phyloP scores from a whole-genome alignment of 2,797 vertebrate genomes.

The Pristis pectinata region DNA sequence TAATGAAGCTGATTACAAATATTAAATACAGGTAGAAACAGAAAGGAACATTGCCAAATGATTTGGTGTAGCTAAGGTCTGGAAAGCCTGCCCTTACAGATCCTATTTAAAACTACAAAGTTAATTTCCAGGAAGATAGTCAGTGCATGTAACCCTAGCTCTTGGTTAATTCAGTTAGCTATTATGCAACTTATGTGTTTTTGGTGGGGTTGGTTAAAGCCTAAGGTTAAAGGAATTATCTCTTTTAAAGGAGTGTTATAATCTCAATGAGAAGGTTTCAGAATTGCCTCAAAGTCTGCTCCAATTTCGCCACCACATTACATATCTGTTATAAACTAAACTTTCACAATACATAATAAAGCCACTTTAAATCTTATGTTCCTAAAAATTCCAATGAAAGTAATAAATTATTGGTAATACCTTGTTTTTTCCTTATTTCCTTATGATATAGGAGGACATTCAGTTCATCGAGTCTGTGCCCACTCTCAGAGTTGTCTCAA shows the following conservation, averaged over 20 bases:
- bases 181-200: background rate
- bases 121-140: background rate
- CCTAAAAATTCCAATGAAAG: background rate
- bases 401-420: background rate
- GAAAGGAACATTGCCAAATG: background rate
- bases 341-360: background rate
- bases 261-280: background rate
- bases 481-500: no score
- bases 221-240: background rate
- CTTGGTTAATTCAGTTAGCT: background rate
- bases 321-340: background rate
- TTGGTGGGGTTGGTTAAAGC: constrained; percentile 4
- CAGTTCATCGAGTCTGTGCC: no score
- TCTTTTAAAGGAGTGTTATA: background rate
- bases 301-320: background rate
- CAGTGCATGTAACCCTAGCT: background rate
- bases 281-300: background rate
- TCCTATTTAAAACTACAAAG: background rate
- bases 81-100: background rate
- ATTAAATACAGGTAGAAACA: constrained; percentile 35
- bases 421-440: background rate
- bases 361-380: background rate
- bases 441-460: no score
- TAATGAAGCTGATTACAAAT: constrained; percentile 27
- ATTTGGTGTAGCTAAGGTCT: background rate